Conservation (phyloP, 2,113 vertebrate species). For the Apodemus speciosus region DNA sequence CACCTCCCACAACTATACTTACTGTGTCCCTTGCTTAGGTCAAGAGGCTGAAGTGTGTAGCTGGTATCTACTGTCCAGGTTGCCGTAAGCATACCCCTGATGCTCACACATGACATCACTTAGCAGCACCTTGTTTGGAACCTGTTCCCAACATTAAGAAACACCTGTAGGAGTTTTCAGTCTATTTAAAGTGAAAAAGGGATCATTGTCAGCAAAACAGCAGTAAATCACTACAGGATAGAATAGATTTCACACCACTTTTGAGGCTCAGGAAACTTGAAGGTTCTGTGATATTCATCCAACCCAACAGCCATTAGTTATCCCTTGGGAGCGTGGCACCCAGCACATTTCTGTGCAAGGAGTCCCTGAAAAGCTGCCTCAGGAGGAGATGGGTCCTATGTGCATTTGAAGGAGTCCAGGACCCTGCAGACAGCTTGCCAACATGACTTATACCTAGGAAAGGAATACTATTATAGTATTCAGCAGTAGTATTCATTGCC, state of each 20-base stretch:
- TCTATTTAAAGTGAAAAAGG: conserved; percentile 18
- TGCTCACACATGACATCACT: not conserved
- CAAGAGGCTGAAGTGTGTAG: not conserved
- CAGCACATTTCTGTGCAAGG: not conserved
- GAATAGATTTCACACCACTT: not conserved
- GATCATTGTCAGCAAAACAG: not conserved
- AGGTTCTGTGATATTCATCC: not conserved
- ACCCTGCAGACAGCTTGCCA: not conserved
- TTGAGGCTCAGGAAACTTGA: not conserved
- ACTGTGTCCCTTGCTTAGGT: too few species aligned
- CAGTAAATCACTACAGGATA: not conserved
- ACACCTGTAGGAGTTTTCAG: not conserved
- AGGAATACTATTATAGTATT: not conserved
- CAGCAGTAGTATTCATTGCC: not conserved
- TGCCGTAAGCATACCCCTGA: not conserved
- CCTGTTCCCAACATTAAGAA: not conserved
- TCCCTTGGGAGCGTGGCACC: not conserved
- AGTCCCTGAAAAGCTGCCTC: not conserved
- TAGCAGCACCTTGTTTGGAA: not conserved
- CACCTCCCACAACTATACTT: not conserved
- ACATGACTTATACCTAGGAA: not conserved
- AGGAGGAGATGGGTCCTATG: not conserved
- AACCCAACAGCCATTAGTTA: not conserved
- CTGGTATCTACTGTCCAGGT: not conserved
- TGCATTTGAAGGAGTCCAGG: not conserved